A percentile compares a stretch with the other conserved stretches of the same genome.
Evolutionary conservation across 2,113 vertebrate species (phyloP).

Genomic region (Dendrocopos noguchii): DNA sequence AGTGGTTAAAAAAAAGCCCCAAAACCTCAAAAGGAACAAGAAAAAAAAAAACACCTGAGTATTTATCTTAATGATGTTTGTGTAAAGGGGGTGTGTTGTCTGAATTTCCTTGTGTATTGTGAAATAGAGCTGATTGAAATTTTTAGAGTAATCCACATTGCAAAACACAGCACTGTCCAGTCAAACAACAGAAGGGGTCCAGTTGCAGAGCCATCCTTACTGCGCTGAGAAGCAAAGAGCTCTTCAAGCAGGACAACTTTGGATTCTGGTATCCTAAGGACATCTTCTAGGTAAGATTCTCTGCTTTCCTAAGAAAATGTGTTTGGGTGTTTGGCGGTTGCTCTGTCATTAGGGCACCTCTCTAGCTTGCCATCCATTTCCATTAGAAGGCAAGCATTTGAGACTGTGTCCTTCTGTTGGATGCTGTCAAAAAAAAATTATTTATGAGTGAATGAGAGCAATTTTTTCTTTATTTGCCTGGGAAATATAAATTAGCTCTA

Average conservation of each 20-base stretch:
- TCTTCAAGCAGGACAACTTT: background rate
- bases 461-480: background rate
- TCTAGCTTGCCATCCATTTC: background rate
- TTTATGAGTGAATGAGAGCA: background rate
- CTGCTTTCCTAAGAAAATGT: background rate
- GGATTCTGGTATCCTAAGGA: background rate
- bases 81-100: background rate
- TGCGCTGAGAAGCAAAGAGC: background rate
- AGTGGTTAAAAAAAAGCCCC: background rate
- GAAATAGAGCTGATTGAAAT: background rate
- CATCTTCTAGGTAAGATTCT: background rate
- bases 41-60: background rate
- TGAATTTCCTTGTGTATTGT: background rate
- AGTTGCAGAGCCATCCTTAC: background rate
- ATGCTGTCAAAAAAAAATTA: background rate
- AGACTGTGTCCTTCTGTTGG: background rate
- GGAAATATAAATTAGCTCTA: background rate
- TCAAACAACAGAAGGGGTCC: background rate
- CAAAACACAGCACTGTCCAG: background rate
- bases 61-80: background rate
- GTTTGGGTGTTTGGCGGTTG: background rate
- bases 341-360: background rate
- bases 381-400: background rate
- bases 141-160: background rate
- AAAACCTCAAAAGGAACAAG: too few relatives aligned